phyloP scores from a whole-genome alignment of 2,797 vertebrate species.

The Premnoplex brunnescens region DNA sequence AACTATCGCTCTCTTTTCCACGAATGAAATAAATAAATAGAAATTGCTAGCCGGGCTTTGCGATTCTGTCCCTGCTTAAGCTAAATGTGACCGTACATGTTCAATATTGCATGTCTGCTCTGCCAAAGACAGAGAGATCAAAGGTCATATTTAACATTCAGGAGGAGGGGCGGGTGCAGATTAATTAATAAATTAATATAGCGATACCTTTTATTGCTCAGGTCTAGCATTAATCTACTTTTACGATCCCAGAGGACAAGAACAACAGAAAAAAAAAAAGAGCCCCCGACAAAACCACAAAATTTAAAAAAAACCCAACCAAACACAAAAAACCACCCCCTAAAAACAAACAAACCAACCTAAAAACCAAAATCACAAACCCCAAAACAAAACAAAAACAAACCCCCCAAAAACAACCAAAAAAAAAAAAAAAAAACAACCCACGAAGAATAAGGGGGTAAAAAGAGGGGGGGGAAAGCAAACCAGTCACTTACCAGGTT shows the following conservation, averaged over 20 bases:
- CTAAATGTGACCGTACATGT: slow-evolving; percentile 71
- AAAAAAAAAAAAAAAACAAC: no score
- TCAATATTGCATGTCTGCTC: slow-evolving; percentile 76
- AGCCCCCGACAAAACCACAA: not conserved
- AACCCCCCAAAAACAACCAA: no score
- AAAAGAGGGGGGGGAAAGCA: slow-evolving; percentile 17
- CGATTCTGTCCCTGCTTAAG: slow-evolving; percentile 58
- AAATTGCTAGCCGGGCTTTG: slow-evolving; percentile 44
- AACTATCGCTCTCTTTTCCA: slow-evolving; percentile 55
- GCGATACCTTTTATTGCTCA: slow-evolving; percentile 76
- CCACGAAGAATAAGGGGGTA: not conserved
- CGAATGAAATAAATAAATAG: slow-evolving; percentile 47
- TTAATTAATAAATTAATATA: slow-evolving; percentile 84
- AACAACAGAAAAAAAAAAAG: not conserved
- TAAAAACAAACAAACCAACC: not conserved
- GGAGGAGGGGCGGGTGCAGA: slow-evolving; percentile 81
- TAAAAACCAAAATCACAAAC: not conserved
- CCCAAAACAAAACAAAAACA: not conserved
- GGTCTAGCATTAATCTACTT: slow-evolving; percentile 79
- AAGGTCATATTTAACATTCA: slow-evolving; percentile 88
- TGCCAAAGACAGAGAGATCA: slow-evolving; percentile 86
- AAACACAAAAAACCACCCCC: not conserved
- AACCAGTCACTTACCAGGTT: slow-evolving; percentile 91
- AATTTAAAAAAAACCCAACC: not conserved
- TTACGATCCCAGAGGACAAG: slow-evolving; percentile 72